Conservation (phyloP, 2,888 invertebrate genomes). For the Aspidapion aeneum region DNA sequence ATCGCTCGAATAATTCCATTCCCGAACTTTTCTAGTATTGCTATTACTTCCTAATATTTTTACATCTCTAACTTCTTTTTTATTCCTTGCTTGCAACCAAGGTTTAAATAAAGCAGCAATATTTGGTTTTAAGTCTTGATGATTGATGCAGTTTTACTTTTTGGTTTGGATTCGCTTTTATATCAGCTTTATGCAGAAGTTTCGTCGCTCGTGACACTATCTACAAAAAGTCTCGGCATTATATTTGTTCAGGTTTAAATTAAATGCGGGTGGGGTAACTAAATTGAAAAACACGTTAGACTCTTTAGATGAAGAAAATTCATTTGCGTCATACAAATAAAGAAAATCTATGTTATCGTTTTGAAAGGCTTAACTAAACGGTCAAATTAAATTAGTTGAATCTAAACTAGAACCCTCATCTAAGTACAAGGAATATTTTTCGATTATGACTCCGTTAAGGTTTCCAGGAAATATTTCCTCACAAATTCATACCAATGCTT, state of each 20-base stretch:
- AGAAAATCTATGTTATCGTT: slow-evolving; percentile 21
- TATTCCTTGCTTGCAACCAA: too few relatives aligned
- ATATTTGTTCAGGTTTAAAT: slow-evolving; percentile 15
- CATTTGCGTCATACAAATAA: slow-evolving; percentile 27
- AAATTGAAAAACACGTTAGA: slow-evolving; percentile 10
- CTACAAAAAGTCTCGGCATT: slow-evolving; percentile 16
- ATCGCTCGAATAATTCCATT: slow-evolving; percentile 13
- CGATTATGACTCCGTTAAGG: too few relatives aligned
- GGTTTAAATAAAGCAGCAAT: slow-evolving; percentile 32
- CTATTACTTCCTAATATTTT: too few relatives aligned
- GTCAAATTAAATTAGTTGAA: too few relatives aligned
- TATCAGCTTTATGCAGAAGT: slow-evolving; percentile 34
- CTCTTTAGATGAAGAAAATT: slow-evolving; percentile 6
- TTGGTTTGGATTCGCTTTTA: slow-evolving; percentile 26
- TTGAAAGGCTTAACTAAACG: too few relatives aligned
- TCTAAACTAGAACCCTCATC: too few relatives aligned
- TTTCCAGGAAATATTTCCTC: background rate
- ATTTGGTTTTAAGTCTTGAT: slow-evolving; percentile 32
- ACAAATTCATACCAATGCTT: background rate
- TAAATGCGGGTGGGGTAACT: slow-evolving; percentile 18
- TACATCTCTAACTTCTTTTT: too few relatives aligned
- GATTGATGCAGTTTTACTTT: slow-evolving; percentile 20
- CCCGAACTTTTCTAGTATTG: slow-evolving; percentile 26
- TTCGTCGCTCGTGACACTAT: slow-evolving; percentile 7
- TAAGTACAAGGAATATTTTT: too few relatives aligned